A percentile compares a stretch with the other conserved stretches of the same genome.
phyloP scores from a whole-genome alignment of 2,888 invertebrate genomes.

The Hirtodrosophila cameraria region DNA sequence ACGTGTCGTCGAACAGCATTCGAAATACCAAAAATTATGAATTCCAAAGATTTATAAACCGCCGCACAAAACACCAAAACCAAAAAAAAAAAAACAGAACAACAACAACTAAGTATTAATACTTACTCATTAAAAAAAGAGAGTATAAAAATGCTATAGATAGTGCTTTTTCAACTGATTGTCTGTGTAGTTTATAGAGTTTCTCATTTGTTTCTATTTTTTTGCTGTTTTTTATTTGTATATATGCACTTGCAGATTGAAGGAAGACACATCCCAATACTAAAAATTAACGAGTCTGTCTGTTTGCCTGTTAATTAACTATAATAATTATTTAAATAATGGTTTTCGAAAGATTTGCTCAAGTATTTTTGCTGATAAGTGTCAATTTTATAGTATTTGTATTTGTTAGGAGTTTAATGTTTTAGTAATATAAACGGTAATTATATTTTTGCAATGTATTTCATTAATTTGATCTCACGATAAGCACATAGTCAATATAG shows the following conservation, averaged over 20 bases:
- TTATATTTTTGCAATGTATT: too few species aligned
- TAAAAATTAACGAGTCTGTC: neutral
- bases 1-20: slow-evolving; percentile 5
- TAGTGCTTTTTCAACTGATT: slow-evolving; percentile 11
- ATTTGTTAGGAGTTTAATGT: too few species aligned
- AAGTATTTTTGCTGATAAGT: too few species aligned
- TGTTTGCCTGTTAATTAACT: too few species aligned
- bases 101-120: neutral
- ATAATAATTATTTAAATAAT: too few species aligned
- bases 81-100: neutral
- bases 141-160: too few species aligned
- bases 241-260: slow-evolving; percentile 11
- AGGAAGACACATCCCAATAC: neutral
- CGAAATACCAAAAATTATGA: slow-evolving; percentile 14
- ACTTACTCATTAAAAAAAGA: slow-evolving; percentile 2
- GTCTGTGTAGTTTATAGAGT: neutral
- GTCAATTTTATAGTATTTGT: too few species aligned
- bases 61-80: slow-evolving; percentile 11
- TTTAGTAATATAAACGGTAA: too few species aligned
- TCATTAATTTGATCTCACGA: too few species aligned
- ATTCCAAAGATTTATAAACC: slow-evolving; percentile 10
- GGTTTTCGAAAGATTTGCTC: too few species aligned
- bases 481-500: too few species aligned
- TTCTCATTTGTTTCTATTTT: slow-evolving; percentile 4
- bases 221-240: slow-evolving; percentile 10